Percentiles rank a stretch among this genome's conserved stretches.
phyloP scores from a whole-genome alignment of 2,113 vertebrate genomes.

The Hipposideros armiger region DNA sequence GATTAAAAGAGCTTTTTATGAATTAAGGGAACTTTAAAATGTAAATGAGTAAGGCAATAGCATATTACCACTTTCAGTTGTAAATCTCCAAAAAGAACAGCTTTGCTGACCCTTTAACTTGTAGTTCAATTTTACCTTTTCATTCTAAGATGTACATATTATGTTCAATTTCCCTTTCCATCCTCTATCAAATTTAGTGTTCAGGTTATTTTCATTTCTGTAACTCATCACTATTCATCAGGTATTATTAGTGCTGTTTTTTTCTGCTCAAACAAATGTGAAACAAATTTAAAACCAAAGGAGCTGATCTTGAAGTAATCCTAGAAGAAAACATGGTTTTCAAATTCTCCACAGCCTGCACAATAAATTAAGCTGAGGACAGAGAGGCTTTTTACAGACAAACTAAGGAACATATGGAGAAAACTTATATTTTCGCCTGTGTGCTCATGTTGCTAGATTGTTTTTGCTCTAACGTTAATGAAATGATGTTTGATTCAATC shows the following conservation, averaged over 20 bases:
- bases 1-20: background rate
- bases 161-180: slow-evolving; percentile 77
- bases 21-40: slow-evolving; percentile 18
- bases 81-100: slow-evolving; percentile 41
- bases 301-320: slow-evolving; percentile 77
- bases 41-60: slow-evolving; percentile 1
- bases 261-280: slow-evolving; percentile 75
- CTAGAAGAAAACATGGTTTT: slow-evolving; percentile 81
- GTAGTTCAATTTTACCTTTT: slow-evolving; percentile 70
- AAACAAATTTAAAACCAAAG: slow-evolving; percentile 84
- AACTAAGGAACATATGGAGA: slow-evolving; percentile 77
- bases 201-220: slow-evolving; percentile 79
- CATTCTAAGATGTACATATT: slow-evolving; percentile 70
- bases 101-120: slow-evolving; percentile 26
- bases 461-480: slow-evolving; percentile 37
- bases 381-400: slow-evolving; percentile 72
- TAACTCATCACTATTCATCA: slow-evolving; percentile 80
- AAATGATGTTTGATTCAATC: slow-evolving; percentile 34
- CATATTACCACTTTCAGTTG: background rate
- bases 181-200: slow-evolving; percentile 70
- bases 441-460: slow-evolving; percentile 64
- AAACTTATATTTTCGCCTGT: slow-evolving; percentile 64
- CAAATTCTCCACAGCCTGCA: slow-evolving; percentile 83
- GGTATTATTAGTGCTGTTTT: slow-evolving; percentile 78
- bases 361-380: slow-evolving; percentile 78